phyloP scores from a whole-genome alignment of 2,888 invertebrate species.

The Eupithecia tripunctaria region DNA sequence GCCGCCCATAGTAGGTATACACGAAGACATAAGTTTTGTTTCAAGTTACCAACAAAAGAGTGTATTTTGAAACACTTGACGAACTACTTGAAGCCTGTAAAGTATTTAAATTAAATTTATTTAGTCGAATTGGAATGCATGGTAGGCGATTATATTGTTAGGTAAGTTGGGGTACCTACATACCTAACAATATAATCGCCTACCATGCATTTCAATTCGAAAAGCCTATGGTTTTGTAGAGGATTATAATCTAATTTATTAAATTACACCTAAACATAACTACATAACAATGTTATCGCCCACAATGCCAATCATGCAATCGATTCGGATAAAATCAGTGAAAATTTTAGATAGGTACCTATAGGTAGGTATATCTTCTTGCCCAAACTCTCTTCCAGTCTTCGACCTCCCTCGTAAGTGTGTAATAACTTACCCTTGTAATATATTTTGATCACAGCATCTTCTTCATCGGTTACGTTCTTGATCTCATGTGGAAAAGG shows the following conservation, averaged over 20 bases:
- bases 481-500: conserved; percentile 57
- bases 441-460: conserved; percentile 61
- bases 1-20: no score
- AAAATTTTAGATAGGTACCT: background rate
- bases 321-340: background rate
- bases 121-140: no score
- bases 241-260: background rate
- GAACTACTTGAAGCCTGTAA: no score
- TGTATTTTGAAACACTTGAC: no score
- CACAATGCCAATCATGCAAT: background rate
- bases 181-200: no score
- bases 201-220: no score
- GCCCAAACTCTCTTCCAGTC: background rate
- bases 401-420: background rate
- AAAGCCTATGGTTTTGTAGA: background rate
- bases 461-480: conserved; percentile 61
- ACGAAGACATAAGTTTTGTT: no score
- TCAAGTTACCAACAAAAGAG: no score
- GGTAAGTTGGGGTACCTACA: no score
- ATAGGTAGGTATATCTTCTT: background rate
- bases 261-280: background rate
- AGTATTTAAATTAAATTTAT: no score
- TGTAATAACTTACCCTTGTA: conserved; percentile 58
- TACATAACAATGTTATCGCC: background rate
- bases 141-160: no score